Evolutionary conservation across 2,113 vertebrate species (phyloP), one percentile per base, ranked within the genome.

Genomic region (Cyanocitta stelleri): DNA sequence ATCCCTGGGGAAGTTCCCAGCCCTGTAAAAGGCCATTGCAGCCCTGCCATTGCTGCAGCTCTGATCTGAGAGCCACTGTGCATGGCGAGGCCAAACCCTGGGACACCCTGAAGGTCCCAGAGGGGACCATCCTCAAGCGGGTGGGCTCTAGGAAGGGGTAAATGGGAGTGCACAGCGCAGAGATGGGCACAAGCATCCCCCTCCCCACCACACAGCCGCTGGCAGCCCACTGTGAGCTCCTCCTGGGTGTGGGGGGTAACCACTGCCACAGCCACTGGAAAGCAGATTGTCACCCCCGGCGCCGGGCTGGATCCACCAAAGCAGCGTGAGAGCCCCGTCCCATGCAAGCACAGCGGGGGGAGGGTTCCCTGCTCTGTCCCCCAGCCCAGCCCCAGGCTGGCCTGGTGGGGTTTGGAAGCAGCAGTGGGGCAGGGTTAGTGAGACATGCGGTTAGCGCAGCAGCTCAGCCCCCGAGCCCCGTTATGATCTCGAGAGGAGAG

Each of bases 401-500:
- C 69, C 61, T 55, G 5, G 69, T 0, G 0, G 51, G 85, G 44
- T 85, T 51, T 41, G 37, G 66, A 91, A 96, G 93, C 81, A 74
- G 85, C 93, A 88, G 88, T 1, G 5, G 48, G n/a, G 84, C 58
- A 69, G 29, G 62, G 89, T 97, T 95, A 94, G 91, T 83, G 83
- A 89, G 97, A 90, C 98, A 98, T 98, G 98, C 97, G 1, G 97
- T 98, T 98, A 98, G 97, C 91, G 63, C 13, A 77, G 86, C 82
- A 89, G 96, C 94, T 91, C 94, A 87, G 93, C 92, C 95, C 96
- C 96, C 94, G 14, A 75, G 96, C 96, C 91, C 11, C 14, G 94
- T 79, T 94, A 97, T 69, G 94, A 32, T 95, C 97, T 90, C 90
- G 33, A 95, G 94, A 79, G 95, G 96, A 96, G 91, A 88, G 94